Conservation (phyloP, 2,888 invertebrate genomes). For the Pemphredon lugubris region DNA sequence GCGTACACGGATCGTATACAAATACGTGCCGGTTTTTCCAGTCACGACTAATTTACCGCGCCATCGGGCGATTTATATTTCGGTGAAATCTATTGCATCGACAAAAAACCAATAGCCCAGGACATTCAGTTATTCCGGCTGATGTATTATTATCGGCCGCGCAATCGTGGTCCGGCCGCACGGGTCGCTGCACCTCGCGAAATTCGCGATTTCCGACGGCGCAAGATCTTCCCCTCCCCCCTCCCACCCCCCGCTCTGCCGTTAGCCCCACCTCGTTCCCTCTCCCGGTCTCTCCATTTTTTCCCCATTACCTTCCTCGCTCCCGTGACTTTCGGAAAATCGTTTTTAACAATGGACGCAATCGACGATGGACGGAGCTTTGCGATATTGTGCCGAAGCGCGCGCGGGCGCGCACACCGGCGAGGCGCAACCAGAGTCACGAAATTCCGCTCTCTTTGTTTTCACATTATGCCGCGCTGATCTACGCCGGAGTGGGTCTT, state of each 20-base stretch:
- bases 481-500: not conserved
- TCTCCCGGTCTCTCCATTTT: conserved; percentile 2
- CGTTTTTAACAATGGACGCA: conserved; percentile 36
- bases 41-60: conserved; percentile 63
- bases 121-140: conserved; percentile 63
- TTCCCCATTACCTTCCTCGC: not conserved
- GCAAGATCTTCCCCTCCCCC: conserved; percentile 7
- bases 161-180: conserved; percentile 23
- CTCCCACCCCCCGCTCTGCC: not conserved
- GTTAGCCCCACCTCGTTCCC: not conserved
- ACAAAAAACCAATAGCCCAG: conserved; percentile 64
- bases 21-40: conserved; percentile 33
- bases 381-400: conserved; percentile 14
- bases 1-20: conserved; percentile 35
- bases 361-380: not conserved
- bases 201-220: conserved; percentile 39
- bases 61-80: conserved; percentile 65
- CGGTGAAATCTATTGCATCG: conserved; percentile 61
- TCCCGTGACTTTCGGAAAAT: conserved; percentile 16
- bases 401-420: not conserved
- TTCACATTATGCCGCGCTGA: not conserved
- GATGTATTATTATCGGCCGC: conserved; percentile 64
- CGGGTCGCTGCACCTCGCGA: conserved; percentile 33
- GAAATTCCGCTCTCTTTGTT: not conserved
- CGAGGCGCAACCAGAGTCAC: not conserved